Percentiles rank a stretch among this genome's conserved stretches.
These are phyloP conservation scores for Dromius quadrimaculatus DNA, from an alignment of 2,888 invertebrate genomes.

Conservation along the genomic window DNA sequence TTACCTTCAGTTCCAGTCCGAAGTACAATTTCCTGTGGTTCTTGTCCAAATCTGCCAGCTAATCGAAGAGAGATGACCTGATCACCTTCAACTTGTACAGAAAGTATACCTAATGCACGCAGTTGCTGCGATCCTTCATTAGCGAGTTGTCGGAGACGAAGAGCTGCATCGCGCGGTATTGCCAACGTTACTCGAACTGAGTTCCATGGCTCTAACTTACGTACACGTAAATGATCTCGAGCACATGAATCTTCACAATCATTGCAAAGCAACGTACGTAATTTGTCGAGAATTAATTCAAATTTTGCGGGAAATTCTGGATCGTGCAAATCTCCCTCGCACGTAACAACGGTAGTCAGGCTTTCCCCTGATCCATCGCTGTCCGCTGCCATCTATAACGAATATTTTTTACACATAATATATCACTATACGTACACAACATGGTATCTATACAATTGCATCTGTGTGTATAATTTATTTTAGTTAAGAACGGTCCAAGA, in stretches of 20 bases:
- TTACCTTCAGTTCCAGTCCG: conserved; percentile 69
- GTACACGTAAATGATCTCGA: conserved; percentile 72
- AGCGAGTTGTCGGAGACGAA: conserved; percentile 90
- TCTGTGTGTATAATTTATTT: too few species aligned
- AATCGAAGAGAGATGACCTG: conserved; percentile 80
- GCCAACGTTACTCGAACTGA: conserved; percentile 97
- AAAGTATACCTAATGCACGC: conserved; percentile 92
- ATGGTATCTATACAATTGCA: too few species aligned
- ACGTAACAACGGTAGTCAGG: conserved; percentile 86
- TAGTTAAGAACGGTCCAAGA: too few species aligned
- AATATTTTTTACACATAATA: too few species aligned
- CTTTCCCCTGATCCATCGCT: conserved; percentile 74
- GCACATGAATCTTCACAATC: conserved; percentile 33
- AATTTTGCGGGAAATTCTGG: conserved; percentile 87
- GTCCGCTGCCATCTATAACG: conserved; percentile 82
- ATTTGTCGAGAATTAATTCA: conserved; percentile 80
- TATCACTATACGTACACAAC: too few species aligned
- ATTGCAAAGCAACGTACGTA: conserved; percentile 78
- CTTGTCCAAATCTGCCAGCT: conserved; percentile 74
- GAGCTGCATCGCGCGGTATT: conserved; percentile 95
- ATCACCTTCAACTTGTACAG: conserved; percentile 94
- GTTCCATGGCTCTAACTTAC: conserved; percentile 97
- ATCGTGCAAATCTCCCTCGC: conserved; percentile 91
- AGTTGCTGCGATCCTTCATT: conserved; percentile 90
- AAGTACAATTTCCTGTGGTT: conserved; percentile 79